Evolutionary conservation across 2,797 vertebrate genomes (phyloP), one percentile per base, ranked within the genome.

Genomic region (Clarias pachynema): DNA sequence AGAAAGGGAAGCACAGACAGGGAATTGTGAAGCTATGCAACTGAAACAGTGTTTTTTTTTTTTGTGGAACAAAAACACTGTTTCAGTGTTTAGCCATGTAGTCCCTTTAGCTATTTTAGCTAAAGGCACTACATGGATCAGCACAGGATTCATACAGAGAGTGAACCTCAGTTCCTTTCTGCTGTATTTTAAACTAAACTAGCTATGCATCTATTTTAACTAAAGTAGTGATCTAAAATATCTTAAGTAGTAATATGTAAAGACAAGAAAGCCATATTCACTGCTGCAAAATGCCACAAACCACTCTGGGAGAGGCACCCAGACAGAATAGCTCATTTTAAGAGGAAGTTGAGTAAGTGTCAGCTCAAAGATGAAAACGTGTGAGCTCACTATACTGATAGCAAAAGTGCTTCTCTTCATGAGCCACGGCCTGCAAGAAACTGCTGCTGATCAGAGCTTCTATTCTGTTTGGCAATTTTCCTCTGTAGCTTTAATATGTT

Each of bases 1-100:
- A 97, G 95, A 98, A 97, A 97, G 95, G 97, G 97, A 98, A 98
- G 97, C 96, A 94, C 90, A 91, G 91, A 95, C 90, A 95, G 94
- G 97, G 97, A 97, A 97, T 97, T 95, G 93, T 93, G 93, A 93
- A 95, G 94, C 94, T 87, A 89, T 90, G 90, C 93, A 95, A 95
- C 94, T 91, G 95, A 95, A 95, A 95, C 89, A 81, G 75, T 75
- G 80, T 86, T 89, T 86, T 84, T 87, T 34, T 34, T 37, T 37
- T 44, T 44, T 44, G 70, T 88, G 82, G 83, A 84, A 87, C 78
- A 44, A 44, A 44, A 44, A 44, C 40, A 44, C 40, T 44, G 40
- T 44, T 44, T 44, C 40, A 44, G 40, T 44, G 40, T 44, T 44
- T 44, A 40, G 37, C 37, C 37, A 40, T 40, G 37, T 40, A 40